A percentile compares a stretch with the other conserved stretches of the same genome.
Conservation (phyloP, 2,113 vertebrate genomes). For the Rhegmatorhina hoffmannsi region DNA sequence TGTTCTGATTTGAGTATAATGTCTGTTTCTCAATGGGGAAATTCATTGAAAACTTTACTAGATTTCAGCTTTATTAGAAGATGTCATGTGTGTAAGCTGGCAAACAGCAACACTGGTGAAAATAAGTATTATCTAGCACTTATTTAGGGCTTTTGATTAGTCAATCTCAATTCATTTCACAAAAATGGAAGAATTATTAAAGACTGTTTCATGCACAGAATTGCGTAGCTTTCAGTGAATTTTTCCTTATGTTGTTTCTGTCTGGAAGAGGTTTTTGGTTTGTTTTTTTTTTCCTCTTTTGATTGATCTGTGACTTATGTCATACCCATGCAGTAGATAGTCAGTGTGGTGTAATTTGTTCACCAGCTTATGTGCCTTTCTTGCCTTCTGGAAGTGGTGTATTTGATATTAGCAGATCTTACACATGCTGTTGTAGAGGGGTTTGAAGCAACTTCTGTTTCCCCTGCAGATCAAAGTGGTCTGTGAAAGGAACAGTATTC, state of each 20-base stretch:
- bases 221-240: background rate
- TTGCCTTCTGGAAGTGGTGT: background rate
- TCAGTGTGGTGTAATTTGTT: background rate
- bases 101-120: background rate
- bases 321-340: background rate
- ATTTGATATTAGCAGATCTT: background rate
- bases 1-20: background rate
- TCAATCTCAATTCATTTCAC: background rate
- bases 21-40: background rate
- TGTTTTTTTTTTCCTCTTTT: background rate
- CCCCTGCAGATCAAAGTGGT: background rate
- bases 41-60: background rate
- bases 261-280: background rate
- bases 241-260: background rate
- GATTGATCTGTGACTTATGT: background rate
- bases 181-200: background rate
- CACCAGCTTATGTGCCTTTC: background rate
- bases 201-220: background rate
- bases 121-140: background rate
- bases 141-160: background rate
- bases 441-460: background rate
- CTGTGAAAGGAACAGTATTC: background rate
- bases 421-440: background rate
- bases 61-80: background rate
- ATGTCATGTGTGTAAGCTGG: background rate